phyloP scores from a whole-genome alignment of 2,888 invertebrate species.

The Stenoptilia bipunctidactyla region DNA sequence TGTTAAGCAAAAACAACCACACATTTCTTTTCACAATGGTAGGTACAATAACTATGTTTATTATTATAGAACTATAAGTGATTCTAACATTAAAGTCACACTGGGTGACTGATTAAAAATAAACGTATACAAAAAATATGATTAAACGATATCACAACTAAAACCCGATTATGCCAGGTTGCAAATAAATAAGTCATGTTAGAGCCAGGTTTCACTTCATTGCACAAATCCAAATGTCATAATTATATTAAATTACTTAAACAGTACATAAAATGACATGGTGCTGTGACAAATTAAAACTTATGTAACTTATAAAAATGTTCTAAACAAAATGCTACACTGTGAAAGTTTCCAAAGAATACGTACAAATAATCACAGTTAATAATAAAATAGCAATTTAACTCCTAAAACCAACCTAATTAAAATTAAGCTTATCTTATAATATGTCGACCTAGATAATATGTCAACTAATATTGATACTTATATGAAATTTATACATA shows the following conservation, averaged over 20 bases:
- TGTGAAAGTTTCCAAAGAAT: no score
- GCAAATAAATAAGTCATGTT: slow-evolving; percentile 41
- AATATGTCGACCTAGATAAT: no score
- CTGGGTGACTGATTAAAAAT: slow-evolving; percentile 46
- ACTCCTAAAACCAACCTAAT: no score
- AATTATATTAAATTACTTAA: no score
- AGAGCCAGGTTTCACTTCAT: neutral
- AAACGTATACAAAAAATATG: slow-evolving; percentile 67
- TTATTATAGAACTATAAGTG: slow-evolving; percentile 38
- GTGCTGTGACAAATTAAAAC: no score
- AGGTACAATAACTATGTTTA: slow-evolving; percentile 30
- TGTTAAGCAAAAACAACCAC: slow-evolving; percentile 20
- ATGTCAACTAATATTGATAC: no score
- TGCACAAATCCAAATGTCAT: no score
- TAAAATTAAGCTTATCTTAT: no score
- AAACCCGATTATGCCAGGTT: slow-evolving; percentile 39
- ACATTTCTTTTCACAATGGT: slow-evolving; percentile 24
- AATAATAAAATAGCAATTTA: neutral
- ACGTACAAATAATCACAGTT: slow-evolving; percentile 3
- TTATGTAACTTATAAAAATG: no score
- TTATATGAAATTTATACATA: no score
- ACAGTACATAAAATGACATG: no score
- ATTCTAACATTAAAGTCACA: slow-evolving; percentile 60
- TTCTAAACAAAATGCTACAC: no score
- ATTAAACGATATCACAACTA: slow-evolving; percentile 69